Conservation (phyloP, 2,888 invertebrate species). For the Noctuana brunneofusca region DNA sequence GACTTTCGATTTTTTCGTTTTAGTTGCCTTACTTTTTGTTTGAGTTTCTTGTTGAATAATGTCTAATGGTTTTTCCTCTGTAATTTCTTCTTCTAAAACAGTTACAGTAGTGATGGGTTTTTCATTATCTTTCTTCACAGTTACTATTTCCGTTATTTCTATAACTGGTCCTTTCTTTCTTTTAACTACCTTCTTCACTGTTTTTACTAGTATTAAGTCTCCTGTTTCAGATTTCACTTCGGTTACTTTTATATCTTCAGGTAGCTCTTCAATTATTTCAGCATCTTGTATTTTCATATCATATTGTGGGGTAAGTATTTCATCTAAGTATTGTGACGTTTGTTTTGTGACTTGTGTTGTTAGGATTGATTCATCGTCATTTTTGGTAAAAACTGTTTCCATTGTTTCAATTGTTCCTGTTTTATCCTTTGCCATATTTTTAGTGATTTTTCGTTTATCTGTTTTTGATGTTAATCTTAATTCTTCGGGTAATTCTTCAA, state of each 20-base stretch:
- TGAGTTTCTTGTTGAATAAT: too few species aligned
- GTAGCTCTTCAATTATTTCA: conserved; percentile 45
- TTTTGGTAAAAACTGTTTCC: neutral
- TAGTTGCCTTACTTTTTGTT: too few species aligned
- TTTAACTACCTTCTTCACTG: conserved; percentile 50
- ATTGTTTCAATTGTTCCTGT: neutral
- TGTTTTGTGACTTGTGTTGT: conserved; percentile 31
- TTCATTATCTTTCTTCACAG: too few species aligned
- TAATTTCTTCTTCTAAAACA: too few species aligned
- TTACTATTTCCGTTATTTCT: too few species aligned
- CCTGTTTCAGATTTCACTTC: conserved; percentile 49
- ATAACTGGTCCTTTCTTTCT: conserved; percentile 45
- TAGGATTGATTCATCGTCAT: neutral
- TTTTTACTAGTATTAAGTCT: conserved; percentile 51
- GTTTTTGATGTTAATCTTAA: conserved; percentile 55
- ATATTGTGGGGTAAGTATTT: conserved; percentile 38
- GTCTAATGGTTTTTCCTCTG: too few species aligned
- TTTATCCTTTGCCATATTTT: conserved; percentile 41
- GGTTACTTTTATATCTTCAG: conserved; percentile 48
- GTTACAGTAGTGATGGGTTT: too few species aligned
- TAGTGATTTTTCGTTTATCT: conserved; percentile 46
- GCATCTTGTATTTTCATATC: conserved; percentile 45
- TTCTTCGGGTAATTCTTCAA: conserved; percentile 41
- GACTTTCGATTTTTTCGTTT: too few species aligned
- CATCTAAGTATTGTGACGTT: neutral